Evolutionary conservation across 2,113 vertebrate genomes (phyloP).

Genomic region (Mesembrinibis cayennensis): DNA sequence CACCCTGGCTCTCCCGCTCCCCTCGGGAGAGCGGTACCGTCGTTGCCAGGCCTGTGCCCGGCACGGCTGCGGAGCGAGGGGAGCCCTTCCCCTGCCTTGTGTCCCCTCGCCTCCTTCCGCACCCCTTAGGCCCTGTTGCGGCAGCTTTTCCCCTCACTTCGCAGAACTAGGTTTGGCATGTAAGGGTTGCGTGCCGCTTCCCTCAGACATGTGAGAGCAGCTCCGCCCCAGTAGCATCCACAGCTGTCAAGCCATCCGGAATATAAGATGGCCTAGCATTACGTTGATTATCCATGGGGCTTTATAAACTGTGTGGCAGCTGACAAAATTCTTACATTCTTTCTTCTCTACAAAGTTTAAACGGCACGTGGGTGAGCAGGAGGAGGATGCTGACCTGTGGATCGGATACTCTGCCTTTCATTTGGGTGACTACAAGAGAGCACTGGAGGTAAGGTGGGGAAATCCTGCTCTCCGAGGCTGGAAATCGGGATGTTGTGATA

Average conservation of each 20-base stretch:
- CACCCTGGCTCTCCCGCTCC: background rate
- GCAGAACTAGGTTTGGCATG: background rate
- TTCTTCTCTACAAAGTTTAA: conserved; percentile 83
- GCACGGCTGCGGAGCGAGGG: background rate
- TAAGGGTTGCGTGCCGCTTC: background rate
- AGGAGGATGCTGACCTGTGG: conserved; percentile 87
- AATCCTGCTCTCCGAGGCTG: background rate
- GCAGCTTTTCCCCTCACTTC: background rate
- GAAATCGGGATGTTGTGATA: background rate
- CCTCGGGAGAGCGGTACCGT: background rate
- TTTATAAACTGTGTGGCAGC: background rate
- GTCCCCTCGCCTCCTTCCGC: background rate
- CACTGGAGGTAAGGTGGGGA: conserved; percentile 88
- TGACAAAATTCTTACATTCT: background rate
- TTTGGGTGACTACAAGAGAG: conserved; percentile 91
- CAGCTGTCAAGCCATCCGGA: background rate
- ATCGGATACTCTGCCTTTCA: conserved; percentile 94
- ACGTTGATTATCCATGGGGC: background rate
- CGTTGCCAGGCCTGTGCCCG: background rate
- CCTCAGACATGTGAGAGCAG: background rate
- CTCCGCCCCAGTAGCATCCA: background rate
- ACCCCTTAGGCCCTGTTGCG: background rate
- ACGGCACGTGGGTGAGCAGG: conserved; percentile 83
- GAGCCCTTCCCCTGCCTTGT: background rate
- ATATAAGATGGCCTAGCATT: background rate